Evolutionary conservation across 2,888 invertebrate species (phyloP).

Genomic region (Mesochorus sp.): DNA sequence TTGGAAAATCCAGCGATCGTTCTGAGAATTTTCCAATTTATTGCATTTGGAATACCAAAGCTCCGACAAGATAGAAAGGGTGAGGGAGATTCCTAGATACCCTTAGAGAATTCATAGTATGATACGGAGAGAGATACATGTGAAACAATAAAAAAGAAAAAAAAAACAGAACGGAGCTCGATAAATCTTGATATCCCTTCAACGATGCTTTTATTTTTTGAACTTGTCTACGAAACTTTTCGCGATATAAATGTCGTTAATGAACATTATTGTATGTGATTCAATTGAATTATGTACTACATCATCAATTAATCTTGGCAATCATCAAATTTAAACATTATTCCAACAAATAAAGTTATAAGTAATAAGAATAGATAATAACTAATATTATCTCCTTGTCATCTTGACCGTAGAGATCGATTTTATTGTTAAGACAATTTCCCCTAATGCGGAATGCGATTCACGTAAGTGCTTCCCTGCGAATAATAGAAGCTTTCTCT

Average conservation of each 20-base stretch:
- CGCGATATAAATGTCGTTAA: too few species aligned
- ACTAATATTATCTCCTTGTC: not conserved
- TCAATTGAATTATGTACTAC: too few species aligned
- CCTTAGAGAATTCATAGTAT: conserved; percentile 35
- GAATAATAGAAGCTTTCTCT: conserved; percentile 1
- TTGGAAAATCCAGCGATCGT: conserved; percentile 24
- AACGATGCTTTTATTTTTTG: too few species aligned
- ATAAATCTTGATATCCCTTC: too few species aligned
- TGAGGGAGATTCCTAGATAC: conserved; percentile 14
- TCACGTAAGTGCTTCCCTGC: not conserved
- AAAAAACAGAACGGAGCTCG: not conserved
- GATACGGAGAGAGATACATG: conserved; percentile 27
- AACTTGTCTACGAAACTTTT: too few species aligned
- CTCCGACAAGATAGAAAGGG: not conserved
- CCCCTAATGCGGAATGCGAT: conserved; percentile 8
- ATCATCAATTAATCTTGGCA: too few species aligned
- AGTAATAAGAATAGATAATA: too few species aligned
- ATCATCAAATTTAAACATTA: too few species aligned
- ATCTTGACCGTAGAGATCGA: not conserved
- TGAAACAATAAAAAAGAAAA: conserved; percentile 3
- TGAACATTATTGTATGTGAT: too few species aligned
- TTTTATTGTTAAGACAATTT: not conserved
- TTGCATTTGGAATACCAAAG: conserved; percentile 45
- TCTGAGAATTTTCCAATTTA: conserved; percentile 43
- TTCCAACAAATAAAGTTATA: too few species aligned